Evolutionary conservation across 1,140 invertebrate genomes (phyloP).

Genomic region (Zelostemma sp.): DNA sequence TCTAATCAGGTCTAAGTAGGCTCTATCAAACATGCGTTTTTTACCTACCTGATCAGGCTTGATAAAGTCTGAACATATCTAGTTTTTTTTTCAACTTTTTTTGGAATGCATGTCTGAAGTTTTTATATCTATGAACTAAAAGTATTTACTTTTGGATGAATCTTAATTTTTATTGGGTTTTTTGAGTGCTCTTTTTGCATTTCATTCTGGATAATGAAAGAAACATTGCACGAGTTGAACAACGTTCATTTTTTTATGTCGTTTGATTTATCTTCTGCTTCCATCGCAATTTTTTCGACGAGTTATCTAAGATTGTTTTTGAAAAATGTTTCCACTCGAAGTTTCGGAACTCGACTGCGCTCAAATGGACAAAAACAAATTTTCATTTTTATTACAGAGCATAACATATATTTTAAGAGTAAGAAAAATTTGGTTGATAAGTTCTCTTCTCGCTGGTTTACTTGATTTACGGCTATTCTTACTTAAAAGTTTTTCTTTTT

Average conservation of each 20-base stretch:
- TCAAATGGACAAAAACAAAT: conserved; percentile 31
- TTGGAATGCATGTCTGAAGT: too few relatives aligned
- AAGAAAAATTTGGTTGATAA: conserved; percentile 24
- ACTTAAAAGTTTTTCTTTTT: conserved; percentile 26
- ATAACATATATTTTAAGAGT: not conserved
- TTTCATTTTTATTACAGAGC: conserved; percentile 8
- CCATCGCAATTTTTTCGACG: not conserved
- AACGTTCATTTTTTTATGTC: too few relatives aligned
- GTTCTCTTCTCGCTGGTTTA: conserved; percentile 10
- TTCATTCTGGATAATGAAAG: too few relatives aligned
- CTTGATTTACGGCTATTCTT: conserved; percentile 25
- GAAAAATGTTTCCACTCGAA: conserved; percentile 1
- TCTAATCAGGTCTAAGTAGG: too few relatives aligned
- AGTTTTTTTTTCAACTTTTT: too few relatives aligned
- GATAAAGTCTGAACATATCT: too few relatives aligned
- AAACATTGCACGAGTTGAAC: not conserved
- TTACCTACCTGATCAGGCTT: too few relatives aligned
- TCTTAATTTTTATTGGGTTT: too few relatives aligned
- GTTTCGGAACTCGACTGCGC: conserved; percentile 2
- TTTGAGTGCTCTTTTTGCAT: too few relatives aligned
- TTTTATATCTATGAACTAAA: too few relatives aligned
- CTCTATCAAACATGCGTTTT: too few relatives aligned
- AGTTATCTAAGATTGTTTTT: conserved; percentile 1
- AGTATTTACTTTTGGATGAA: too few relatives aligned
- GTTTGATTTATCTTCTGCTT: not conserved